Conservation (phyloP, 2,797 vertebrate genomes). For the Chelidonichthys spinosus region DNA sequence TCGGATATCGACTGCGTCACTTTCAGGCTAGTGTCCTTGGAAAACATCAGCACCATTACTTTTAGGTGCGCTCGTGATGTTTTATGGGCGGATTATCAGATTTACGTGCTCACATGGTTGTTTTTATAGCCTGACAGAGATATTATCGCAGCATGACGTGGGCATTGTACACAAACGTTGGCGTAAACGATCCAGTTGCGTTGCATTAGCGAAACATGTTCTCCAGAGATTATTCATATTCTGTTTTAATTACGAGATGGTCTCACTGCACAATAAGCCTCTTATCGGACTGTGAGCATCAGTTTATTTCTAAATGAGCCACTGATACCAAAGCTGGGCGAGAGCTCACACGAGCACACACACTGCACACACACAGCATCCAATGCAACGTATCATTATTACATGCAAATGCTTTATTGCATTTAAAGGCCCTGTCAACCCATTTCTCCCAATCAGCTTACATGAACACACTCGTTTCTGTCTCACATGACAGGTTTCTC, state of each 20-base stretch:
- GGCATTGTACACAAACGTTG: slow-evolving; percentile 17
- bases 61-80: slow-evolving; percentile 20
- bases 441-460: slow-evolving; percentile 12
- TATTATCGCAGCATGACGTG: slow-evolving; percentile 37
- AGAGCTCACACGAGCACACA: not conserved
- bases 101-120: not conserved
- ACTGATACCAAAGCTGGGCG: slow-evolving; percentile 46
- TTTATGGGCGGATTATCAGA: slow-evolving; percentile 29
- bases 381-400: slow-evolving; percentile 16
- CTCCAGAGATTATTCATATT: slow-evolving; percentile 69
- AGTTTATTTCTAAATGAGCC: slow-evolving; percentile 65
- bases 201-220: slow-evolving; percentile 62
- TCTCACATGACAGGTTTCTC: not conserved
- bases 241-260: slow-evolving; percentile 77
- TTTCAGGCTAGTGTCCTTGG: slow-evolving; percentile 1
- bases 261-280: slow-evolving; percentile 67
- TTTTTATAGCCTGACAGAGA: slow-evolving; percentile 32
- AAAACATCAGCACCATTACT: slow-evolving; percentile 19
- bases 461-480: not conserved
- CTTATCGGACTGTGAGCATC: slow-evolving; percentile 71
- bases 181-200: slow-evolving; percentile 45
- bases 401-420: slow-evolving; percentile 18
- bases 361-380: not conserved
- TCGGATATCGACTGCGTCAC: slow-evolving; percentile 10
- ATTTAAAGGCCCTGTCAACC: slow-evolving; percentile 10